A percentile compares a stretch with the other conserved stretches of the same genome.
Evolutionary conservation across 2,113 vertebrate species (phyloP).

Genomic region (Forbesichthys papilliferus): DNA sequence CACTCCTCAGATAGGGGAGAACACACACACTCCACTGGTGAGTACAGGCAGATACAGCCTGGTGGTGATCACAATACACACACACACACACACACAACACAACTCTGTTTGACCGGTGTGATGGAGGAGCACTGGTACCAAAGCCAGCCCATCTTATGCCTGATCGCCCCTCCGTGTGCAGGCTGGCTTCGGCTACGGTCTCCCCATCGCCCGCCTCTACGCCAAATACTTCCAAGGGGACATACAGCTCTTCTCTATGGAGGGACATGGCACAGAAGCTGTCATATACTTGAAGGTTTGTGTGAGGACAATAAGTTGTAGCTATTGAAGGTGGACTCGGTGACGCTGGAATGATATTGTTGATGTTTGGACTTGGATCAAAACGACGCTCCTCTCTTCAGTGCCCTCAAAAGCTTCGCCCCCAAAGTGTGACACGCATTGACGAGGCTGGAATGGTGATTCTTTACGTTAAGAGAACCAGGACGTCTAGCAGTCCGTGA

Average conservation of each 20-base stretch:
- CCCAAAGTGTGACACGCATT: no score
- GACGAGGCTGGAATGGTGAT: no score
- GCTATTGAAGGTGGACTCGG: no score
- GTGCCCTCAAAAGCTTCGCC: no score
- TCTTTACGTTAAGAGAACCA: no score
- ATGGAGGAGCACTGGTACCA: conserved; percentile 1
- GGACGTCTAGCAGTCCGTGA: no score
- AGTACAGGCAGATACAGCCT: conserved; percentile 5
- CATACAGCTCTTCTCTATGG: conserved; percentile 95
- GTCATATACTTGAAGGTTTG: conserved; percentile 90
- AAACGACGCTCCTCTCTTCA: no score
- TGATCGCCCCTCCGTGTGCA: conserved; percentile 48
- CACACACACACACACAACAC: conserved; percentile 2
- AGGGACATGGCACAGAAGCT: conserved; percentile 90
- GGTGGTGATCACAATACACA: not conserved
- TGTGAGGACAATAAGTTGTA: no score
- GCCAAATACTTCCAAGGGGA: conserved; percentile 97
- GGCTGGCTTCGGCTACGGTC: conserved; percentile 93
- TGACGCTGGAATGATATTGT: no score
- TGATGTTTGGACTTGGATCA: no score
- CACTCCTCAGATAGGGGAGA: conserved; percentile 79
- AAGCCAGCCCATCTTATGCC: conserved; percentile 21
- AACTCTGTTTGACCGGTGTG: not conserved
- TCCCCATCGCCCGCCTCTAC: conserved; percentile 93
- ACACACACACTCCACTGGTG: conserved; percentile 83